Evolutionary conservation across 2,113 vertebrate species (phyloP), one percentile per base, ranked within the genome.

Genomic region (Psittacus erithacus): DNA sequence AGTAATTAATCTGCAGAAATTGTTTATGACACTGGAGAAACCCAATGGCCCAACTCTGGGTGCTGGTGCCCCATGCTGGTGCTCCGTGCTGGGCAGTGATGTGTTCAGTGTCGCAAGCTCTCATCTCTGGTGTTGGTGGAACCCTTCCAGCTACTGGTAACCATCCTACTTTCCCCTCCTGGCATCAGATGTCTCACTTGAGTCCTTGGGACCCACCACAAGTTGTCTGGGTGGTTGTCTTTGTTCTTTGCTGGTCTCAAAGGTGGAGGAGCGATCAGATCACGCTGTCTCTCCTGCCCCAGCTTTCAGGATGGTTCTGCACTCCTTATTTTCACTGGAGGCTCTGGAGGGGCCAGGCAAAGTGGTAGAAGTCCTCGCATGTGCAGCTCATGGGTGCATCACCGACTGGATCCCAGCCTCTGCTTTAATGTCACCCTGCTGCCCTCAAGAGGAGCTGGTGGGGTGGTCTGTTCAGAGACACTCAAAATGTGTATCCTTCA

Each of bases 81-180:
- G 28, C 52, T 33, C 8, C 7, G 5, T 68, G 35, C 31, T 38
- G 55, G 28, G 33, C 59, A 60, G 44, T 41, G 65, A 29, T n/a
- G 16, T 31, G 33, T 46, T 75, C 78, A 14, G 3, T 2, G 1
- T 33, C n/a, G 33, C n/a, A 55, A 64, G 35, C 17, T 82, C 65
- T 60, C 0, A 0, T 43, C 63, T 63, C 43, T 12, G 9, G 24
- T 2, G 0, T 3, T 9, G 5, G 8, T 74, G 60, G 55, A 88
- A 63, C 13, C 46, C 46, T 84, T 55, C 52, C 46, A 49, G 47
- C 23, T 2, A 2, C 52, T 46, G 53, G 60, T 31, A 23, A 31
- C 68, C 63, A 29, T 63, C 15, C 4, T 1, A 44, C 76, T 76
- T 20, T 79, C 31, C 41, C 17, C n/a, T 91, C 39, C 35, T 55